Evolutionary conservation across 2,888 invertebrate species (phyloP).

Genomic region (Lepidocyrtoides sp.): DNA sequence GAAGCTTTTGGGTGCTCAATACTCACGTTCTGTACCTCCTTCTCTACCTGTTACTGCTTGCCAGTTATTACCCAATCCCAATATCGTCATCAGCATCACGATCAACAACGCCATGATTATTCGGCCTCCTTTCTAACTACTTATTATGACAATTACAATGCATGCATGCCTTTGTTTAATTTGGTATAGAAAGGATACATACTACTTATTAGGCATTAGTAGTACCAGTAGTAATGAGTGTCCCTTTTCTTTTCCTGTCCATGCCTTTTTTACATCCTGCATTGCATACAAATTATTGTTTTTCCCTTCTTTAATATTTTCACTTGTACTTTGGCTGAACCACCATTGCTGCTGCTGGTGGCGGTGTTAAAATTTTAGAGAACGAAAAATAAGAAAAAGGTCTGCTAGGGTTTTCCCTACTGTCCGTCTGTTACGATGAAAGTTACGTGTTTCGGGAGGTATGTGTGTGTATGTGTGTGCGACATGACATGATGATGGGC

Average conservation of each 20-base stretch:
- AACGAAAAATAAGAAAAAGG: background rate
- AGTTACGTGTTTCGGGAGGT: constrained; percentile 46
- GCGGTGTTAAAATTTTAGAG: constrained; percentile 3
- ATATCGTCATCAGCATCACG: constrained; percentile 20
- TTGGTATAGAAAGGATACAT: too few species aligned
- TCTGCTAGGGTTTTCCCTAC: constrained; percentile 16
- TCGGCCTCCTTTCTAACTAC: background rate
- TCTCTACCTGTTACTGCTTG: constrained; percentile 70
- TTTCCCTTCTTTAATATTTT: background rate
- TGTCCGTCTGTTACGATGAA: constrained; percentile 41
- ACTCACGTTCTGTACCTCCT: background rate
- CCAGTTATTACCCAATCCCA: constrained; percentile 31
- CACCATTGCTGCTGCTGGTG: background rate
- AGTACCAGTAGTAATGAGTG: background rate
- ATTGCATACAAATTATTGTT: constrained; percentile 35
- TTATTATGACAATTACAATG: background rate
- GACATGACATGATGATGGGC: constrained; percentile 41
- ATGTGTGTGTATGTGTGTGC: background rate
- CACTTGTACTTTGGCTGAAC: background rate
- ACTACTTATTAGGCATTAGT: too few species aligned
- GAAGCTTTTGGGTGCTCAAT: background rate
- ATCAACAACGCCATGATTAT: constrained; percentile 4
- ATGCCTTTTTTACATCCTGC: background rate
- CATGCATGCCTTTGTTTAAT: background rate
- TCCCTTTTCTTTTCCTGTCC: background rate